Evolutionary conservation across 1,140 invertebrate genomes (phyloP).

Genomic region (Megathymus violae): DNA sequence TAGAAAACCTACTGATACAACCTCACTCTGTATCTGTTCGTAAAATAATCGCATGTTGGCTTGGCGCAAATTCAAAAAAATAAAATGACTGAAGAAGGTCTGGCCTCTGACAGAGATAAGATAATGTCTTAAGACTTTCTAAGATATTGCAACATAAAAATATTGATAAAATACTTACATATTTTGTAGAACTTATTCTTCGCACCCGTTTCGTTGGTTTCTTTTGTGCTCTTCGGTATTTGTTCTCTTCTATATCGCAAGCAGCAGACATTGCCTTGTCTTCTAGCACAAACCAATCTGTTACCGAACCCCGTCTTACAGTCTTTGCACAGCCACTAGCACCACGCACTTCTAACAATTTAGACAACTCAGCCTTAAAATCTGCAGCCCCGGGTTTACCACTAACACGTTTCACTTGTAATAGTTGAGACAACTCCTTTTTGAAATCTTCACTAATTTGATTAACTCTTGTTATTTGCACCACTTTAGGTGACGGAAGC

Average conservation of each 20-base stretch:
- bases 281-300: slow-evolving; percentile 76
- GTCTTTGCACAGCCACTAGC: not conserved
- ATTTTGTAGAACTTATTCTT: slow-evolving; percentile 79
- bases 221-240: slow-evolving; percentile 68
- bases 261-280: slow-evolving; percentile 45
- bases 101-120: slow-evolving; percentile 12
- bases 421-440: slow-evolving; percentile 58
- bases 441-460: slow-evolving; percentile 70
- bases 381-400: slow-evolving; percentile 53
- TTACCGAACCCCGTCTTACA: slow-evolving; percentile 66
- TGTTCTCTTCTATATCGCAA: slow-evolving; percentile 48
- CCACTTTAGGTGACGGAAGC: slow-evolving; percentile 66
- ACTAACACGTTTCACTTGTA: slow-evolving; percentile 53
- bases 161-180: slow-evolving; percentile 61
- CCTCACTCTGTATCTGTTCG: not conserved
- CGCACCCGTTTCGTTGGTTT: slow-evolving; percentile 65
- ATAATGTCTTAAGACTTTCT: slow-evolving; percentile 3
- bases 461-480: slow-evolving; percentile 66
- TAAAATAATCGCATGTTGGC: not conserved
- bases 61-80: not conserved
- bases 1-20: not conserved
- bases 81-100: slow-evolving; percentile 6
- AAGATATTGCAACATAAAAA: slow-evolving; percentile 1
- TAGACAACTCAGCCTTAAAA: slow-evolving; percentile 66
- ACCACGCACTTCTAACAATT: slow-evolving; percentile 30